Conservation (phyloP, 2,113 vertebrate species). For the Acrocephalus arundinaceus region DNA sequence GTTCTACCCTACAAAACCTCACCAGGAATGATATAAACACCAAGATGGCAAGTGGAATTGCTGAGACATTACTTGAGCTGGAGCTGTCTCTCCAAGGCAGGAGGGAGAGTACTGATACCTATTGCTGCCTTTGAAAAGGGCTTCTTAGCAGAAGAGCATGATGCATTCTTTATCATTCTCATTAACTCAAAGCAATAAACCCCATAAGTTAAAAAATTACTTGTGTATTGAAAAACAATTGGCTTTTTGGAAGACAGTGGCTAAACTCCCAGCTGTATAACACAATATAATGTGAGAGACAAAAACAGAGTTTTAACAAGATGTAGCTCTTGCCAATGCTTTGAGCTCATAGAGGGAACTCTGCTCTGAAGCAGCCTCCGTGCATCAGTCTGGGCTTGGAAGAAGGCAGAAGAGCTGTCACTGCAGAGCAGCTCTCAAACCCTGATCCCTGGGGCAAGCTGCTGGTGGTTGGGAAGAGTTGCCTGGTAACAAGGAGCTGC, state of each 20-base stretch:
- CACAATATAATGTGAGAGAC: background rate
- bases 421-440: background rate
- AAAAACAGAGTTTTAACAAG: background rate
- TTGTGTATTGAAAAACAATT: background rate
- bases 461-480: background rate
- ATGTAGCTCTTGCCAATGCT: background rate
- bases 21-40: background rate
- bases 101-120: background rate
- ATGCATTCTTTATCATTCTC: background rate
- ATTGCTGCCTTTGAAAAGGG: background rate
- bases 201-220: background rate
- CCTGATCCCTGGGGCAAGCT: background rate
- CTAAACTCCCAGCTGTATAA: background rate
- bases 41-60: background rate
- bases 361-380: background rate
- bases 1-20: background rate
- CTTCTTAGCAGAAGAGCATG: background rate
- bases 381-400: background rate
- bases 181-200: background rate
- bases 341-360: background rate
- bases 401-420: background rate
- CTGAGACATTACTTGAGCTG: background rate
- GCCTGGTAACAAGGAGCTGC: constrained; percentile 15
- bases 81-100: background rate
- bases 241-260: background rate